These are phyloP conservation scores for Oxycera nigricornis DNA, from an alignment of 2,888 invertebrate genomes.

Conservation along the genomic window DNA sequence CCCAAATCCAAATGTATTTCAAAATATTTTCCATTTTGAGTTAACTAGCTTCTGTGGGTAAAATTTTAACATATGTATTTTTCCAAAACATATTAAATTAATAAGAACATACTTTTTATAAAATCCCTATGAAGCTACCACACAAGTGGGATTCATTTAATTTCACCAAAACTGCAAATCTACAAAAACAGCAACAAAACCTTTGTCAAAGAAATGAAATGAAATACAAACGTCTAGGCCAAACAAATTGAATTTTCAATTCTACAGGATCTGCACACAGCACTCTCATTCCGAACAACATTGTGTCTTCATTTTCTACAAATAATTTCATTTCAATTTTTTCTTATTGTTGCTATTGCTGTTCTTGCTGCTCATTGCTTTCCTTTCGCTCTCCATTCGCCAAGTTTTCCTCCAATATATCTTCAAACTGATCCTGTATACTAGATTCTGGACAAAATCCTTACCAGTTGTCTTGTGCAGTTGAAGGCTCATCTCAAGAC, in stretches of 20 bases:
- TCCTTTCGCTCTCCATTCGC: background rate
- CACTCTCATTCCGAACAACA: slow-evolving; percentile 32
- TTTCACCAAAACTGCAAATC: background rate
- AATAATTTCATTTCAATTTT: slow-evolving; percentile 40
- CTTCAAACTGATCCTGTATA: slow-evolving; percentile 20
- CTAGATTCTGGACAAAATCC: slow-evolving; percentile 41
- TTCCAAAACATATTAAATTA: too few relatives aligned
- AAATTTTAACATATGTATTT: too few relatives aligned
- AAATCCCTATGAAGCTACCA: too few relatives aligned
- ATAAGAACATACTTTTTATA: too few relatives aligned
- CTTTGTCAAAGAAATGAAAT: background rate
- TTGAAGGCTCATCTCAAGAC: slow-evolving; percentile 44
- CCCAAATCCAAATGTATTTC: too few relatives aligned
- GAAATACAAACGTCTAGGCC: slow-evolving; percentile 38
- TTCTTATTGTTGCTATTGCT: slow-evolving; percentile 18
- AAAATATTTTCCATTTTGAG: too few relatives aligned
- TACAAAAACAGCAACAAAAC: background rate
- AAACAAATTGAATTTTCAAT: slow-evolving; percentile 40
- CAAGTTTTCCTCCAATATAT: background rate
- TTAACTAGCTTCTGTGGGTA: too few relatives aligned
- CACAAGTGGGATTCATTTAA: slow-evolving; percentile 30
- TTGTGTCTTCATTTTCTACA: slow-evolving; percentile 38
- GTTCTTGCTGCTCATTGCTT: slow-evolving; percentile 23
- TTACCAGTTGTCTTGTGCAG: slow-evolving; percentile 44
- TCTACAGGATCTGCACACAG: slow-evolving; percentile 29